Evolutionary conservation across 2,888 invertebrate species (phyloP).

Genomic region (Automeris io): DNA sequence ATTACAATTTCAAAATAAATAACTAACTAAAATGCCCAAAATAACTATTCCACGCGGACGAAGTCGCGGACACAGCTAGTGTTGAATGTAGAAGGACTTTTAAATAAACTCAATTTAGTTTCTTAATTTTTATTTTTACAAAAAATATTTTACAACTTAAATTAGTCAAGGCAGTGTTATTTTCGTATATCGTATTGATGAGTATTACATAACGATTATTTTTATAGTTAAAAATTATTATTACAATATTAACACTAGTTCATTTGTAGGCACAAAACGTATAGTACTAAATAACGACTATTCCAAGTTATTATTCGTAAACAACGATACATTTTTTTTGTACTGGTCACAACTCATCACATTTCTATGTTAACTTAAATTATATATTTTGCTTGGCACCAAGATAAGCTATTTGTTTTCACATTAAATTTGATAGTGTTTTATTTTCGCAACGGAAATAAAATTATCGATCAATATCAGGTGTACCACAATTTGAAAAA

Average conservation of each 20-base stretch:
- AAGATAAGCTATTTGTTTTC: slow-evolving; percentile 13
- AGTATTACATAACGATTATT: slow-evolving; percentile 58
- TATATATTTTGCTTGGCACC: background rate
- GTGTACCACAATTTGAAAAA: too few relatives aligned
- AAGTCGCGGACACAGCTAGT: too few relatives aligned
- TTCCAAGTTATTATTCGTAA: slow-evolving; percentile 15
- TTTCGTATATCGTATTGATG: slow-evolving; percentile 46
- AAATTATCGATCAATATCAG: background rate
- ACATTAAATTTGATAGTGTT: slow-evolving; percentile 12
- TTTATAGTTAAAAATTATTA: slow-evolving; percentile 32
- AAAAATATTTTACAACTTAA: slow-evolving; percentile 49
- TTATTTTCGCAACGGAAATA: slow-evolving; percentile 3
- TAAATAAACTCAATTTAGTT: slow-evolving; percentile 7
- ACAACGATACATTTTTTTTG: slow-evolving; percentile 17
- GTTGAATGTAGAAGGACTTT: too few relatives aligned
- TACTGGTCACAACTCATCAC: slow-evolving; percentile 48
- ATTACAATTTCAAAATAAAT: too few relatives aligned
- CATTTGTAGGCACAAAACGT: slow-evolving; percentile 34
- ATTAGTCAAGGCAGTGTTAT: slow-evolving; percentile 71
- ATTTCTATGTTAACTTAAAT: slow-evolving; percentile 58
- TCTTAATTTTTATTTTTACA: slow-evolving; percentile 30
- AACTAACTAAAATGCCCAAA: too few relatives aligned
- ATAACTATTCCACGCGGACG: too few relatives aligned
- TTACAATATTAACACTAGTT: slow-evolving; percentile 31
- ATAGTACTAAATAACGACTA: slow-evolving; percentile 19